Evolutionary conservation across 2,797 vertebrate genomes (phyloP).

Genomic region (Lepus townsendii): DNA sequence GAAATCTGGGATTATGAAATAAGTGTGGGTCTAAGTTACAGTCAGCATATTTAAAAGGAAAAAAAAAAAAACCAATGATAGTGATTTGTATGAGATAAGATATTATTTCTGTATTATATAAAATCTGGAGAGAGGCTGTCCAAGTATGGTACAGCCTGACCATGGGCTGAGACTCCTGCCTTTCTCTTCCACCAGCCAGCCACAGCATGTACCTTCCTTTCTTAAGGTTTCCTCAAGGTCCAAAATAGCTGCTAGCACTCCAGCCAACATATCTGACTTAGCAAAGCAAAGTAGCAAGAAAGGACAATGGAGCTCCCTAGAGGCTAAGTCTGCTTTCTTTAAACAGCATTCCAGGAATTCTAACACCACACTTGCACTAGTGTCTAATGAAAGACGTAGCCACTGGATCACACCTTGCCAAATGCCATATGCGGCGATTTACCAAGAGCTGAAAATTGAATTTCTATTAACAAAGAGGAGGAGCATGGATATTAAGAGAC

Average conservation of each 20-base stretch:
- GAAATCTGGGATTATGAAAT: slow-evolving; percentile 39
- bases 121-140: neutral
- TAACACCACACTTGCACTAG: neutral
- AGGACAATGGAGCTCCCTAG: neutral
- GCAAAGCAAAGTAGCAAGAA: neutral
- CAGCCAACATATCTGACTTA: neutral
- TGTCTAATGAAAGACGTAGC: slow-evolving; percentile 16
- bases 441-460: neutral
- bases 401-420: neutral
- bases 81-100: neutral
- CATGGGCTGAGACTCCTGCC: fast-evolving
- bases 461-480: slow-evolving; percentile 45
- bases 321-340: neutral
- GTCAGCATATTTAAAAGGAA: slow-evolving; percentile 2
- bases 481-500: neutral
- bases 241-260: neutral
- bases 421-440: neutral
- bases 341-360: slow-evolving; percentile 17
- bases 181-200: neutral
- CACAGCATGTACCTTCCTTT: neutral
- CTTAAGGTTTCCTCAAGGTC: neutral
- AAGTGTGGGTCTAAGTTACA: slow-evolving; percentile 1
- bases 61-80: neutral
- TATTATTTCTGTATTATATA: neutral
- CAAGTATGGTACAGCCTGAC: neutral